These are phyloP conservation scores for Drosophila eohydei DNA, from an alignment of 2,888 invertebrate species.

Conservation along the genomic window DNA sequence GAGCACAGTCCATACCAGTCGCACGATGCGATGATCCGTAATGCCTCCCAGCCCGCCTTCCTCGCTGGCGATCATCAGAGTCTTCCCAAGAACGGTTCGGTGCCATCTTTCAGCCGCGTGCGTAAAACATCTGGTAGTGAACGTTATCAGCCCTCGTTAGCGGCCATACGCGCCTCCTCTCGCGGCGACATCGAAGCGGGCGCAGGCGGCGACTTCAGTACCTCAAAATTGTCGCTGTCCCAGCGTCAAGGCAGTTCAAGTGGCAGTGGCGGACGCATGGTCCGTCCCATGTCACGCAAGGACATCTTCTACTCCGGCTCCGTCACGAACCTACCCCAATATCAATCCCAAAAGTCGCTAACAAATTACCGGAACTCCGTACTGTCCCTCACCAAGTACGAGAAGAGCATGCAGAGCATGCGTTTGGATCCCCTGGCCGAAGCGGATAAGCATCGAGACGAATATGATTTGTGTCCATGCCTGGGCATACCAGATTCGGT, in stretches of 20 bases:
- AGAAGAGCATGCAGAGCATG: constrained; percentile 87
- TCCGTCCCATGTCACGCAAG: constrained; percentile 95
- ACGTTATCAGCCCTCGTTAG: constrained; percentile 93
- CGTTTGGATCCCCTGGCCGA: constrained; percentile 86
- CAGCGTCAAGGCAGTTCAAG: constrained; percentile 79
- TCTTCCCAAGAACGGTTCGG: constrained; percentile 94
- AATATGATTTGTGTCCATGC: constrained; percentile 93
- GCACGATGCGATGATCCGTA: constrained; percentile 89
- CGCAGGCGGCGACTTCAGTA: constrained; percentile 89
- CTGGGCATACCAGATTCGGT: constrained; percentile 91
- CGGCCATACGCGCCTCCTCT: constrained; percentile 92
- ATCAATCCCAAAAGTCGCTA: constrained; percentile 95
- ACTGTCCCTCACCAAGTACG: constrained; percentile 92
- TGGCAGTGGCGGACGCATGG: constrained; percentile 87
- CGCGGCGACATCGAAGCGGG: constrained; percentile 91
- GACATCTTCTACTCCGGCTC: constrained; percentile 99
- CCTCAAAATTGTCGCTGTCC: constrained; percentile 89
- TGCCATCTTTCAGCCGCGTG: constrained; percentile 94
- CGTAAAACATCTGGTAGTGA: constrained; percentile 93
- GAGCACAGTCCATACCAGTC: constrained; percentile 82
- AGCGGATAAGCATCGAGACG: constrained; percentile 86
- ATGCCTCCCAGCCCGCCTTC: constrained; percentile 95
- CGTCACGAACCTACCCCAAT: constrained; percentile 96
- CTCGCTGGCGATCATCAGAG: constrained; percentile 85
- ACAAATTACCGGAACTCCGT: constrained; percentile 96